Evolutionary conservation across 1,140 invertebrate genomes (phyloP).

Genomic region (Drosophila repleta): DNA sequence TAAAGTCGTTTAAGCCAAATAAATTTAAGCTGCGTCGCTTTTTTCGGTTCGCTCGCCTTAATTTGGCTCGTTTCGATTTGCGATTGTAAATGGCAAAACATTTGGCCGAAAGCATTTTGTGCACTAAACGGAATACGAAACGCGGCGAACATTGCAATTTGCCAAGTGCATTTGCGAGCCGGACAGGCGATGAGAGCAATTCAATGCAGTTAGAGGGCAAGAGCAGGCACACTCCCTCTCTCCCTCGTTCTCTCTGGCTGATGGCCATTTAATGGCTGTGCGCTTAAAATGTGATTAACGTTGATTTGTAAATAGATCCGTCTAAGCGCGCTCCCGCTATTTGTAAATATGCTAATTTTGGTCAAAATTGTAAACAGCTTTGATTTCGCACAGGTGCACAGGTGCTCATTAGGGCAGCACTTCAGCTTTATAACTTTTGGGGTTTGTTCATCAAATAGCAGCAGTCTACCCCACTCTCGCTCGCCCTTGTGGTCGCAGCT

Average conservation of each 20-base stretch:
- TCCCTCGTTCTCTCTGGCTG: not conserved
- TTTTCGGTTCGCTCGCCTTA: conserved; percentile 16
- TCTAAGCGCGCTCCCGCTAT: conserved; percentile 12
- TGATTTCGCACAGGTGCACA: conserved; percentile 23
- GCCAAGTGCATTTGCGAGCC: conserved; percentile 3
- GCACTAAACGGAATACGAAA: not conserved
- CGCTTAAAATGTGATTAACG: conserved; percentile 76
- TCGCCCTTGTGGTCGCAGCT: not conserved
- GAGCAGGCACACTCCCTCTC: not conserved
- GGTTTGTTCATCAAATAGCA: conserved; percentile 23
- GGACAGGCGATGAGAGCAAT: too few species aligned
- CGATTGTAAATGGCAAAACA: conserved; percentile 27
- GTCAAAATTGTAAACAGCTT: conserved; percentile 50
- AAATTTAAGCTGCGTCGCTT: not conserved
- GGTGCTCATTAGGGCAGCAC: not conserved
- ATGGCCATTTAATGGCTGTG: conserved; percentile 48
- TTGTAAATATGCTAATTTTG: conserved; percentile 70
- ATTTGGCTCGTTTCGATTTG: conserved; percentile 19
- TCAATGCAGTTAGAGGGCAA: not conserved
- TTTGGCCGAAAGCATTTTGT: not conserved
- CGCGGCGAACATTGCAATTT: conserved; percentile 17
- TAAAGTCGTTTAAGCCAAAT: conserved; percentile 12
- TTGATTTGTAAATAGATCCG: conserved; percentile 66
- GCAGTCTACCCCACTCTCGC: not conserved
- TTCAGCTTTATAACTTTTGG: conserved; percentile 2